Evolutionary conservation across 2,888 invertebrate genomes (phyloP).

Genomic region (Andrena bicolor): DNA sequence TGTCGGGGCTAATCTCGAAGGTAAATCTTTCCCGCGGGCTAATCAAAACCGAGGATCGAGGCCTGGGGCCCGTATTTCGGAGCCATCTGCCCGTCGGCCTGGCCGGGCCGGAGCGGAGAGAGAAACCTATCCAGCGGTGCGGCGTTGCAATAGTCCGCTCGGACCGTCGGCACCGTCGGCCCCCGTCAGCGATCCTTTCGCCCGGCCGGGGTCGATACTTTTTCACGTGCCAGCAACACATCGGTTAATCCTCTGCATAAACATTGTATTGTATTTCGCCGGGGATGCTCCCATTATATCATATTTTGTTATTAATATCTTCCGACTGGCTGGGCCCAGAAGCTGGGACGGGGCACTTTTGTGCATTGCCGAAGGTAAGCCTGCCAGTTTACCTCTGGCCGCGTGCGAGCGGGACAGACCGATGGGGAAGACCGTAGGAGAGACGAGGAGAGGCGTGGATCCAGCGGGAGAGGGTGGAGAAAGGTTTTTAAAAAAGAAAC

Average conservation of each 20-base stretch:
- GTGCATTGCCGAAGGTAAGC: conserved; percentile 72
- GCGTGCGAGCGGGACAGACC: conserved; percentile 4
- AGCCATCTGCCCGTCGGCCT: conserved; percentile 76
- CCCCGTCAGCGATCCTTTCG: conserved; percentile 31
- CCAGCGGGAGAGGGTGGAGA: conserved; percentile 41
- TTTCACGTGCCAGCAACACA: conserved; percentile 75
- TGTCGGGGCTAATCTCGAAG: conserved; percentile 77
- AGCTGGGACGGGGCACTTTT: conserved; percentile 81
- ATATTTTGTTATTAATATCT: conserved; percentile 85
- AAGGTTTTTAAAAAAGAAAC: conserved; percentile 21
- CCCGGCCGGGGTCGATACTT: conserved; percentile 69
- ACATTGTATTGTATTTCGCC: conserved; percentile 84
- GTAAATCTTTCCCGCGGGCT: conserved; percentile 79
- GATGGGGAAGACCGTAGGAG: conserved; percentile 5
- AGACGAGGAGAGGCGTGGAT: conserved; percentile 53
- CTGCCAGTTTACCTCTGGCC: conserved; percentile 36
- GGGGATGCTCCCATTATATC: conserved; percentile 84
- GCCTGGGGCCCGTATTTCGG: conserved; percentile 72
- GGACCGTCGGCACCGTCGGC: conserved; percentile 18
- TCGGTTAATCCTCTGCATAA: conserved; percentile 84
- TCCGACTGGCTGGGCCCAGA: conserved; percentile 82
- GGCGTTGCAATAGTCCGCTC: conserved; percentile 60
- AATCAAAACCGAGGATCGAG: conserved; percentile 77
- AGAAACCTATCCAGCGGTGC: neutral
- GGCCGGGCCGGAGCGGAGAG: conserved; percentile 1